Percentiles rank a stretch among this genome's conserved stretches.
Evolutionary conservation across 2,888 invertebrate genomes (phyloP).

Genomic region (Scaeva pyrastri): DNA sequence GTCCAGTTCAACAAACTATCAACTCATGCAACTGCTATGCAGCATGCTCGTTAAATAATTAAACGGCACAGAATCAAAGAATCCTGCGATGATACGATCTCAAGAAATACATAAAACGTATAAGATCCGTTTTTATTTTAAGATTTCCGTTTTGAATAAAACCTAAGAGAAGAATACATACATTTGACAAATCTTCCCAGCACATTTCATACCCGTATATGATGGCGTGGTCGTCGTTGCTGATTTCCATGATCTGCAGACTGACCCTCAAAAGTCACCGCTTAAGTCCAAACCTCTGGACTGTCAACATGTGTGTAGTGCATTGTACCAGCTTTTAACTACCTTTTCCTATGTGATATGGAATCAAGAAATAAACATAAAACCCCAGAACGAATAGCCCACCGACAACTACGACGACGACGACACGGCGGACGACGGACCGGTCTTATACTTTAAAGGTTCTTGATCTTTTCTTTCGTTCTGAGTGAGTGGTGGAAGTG

Average conservation of each 20-base stretch:
- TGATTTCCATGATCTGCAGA: slow-evolving; percentile 19
- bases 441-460: slow-evolving; percentile 73
- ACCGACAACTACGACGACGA: slow-evolving; percentile 1
- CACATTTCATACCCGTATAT: background rate
- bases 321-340: slow-evolving; percentile 38
- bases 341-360: slow-evolving; percentile 36
- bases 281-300: slow-evolving; percentile 57
- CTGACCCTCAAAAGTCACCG: slow-evolving; percentile 51
- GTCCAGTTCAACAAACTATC: background rate
- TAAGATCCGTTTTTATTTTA: slow-evolving; percentile 9
- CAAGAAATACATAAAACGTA: background rate
- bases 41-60: slow-evolving; percentile 47
- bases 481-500: slow-evolving; percentile 6
- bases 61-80: slow-evolving; percentile 5
- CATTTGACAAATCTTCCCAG: slow-evolving; percentile 49
- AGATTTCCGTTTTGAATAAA: slow-evolving; percentile 20
- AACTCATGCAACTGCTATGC: slow-evolving; percentile 23
- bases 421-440: slow-evolving; percentile 12
- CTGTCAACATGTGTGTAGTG: slow-evolving; percentile 38
- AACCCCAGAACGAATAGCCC: slow-evolving; percentile 17
- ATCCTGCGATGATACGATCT: slow-evolving; percentile 10
- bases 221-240: background rate
- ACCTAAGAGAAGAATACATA: slow-evolving; percentile 3
- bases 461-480: slow-evolving; percentile 53
- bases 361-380: slow-evolving; percentile 46